Evolutionary conservation across 1,140 invertebrate genomes (phyloP), one percentile per base, ranked within the genome.

Genomic region (Plutomurus gul): DNA sequence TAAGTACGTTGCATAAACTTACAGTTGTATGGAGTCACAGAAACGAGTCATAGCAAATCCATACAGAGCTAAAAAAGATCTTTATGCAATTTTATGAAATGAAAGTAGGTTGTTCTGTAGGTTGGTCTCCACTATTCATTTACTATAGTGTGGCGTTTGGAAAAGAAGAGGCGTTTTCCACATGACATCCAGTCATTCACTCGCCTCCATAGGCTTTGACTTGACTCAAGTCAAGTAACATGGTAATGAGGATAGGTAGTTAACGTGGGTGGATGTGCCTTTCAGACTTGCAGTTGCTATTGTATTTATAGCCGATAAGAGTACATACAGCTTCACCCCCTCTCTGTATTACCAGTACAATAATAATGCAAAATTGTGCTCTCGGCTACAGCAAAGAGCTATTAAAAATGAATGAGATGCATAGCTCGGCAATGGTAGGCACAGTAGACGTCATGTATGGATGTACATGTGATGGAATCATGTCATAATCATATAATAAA

Each of bases 191-290:
- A 72, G 56, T 65, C 72, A 47, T 22, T 65, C 56, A 39, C 75
- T 43, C 40, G 22, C 46, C 49, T 56, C 75, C 39, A 73, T 65
- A 65, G 56, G 36, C 56, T 65, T 65, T 30, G 27, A 65, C 25
- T 65, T 65, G 51, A 71, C 76, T 77, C 16, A 47, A 65, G 43
- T 78, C 77, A 65, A 79, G 65, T 79, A 37, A 74, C 33, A 79
- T 79, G 71, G 77, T 79, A 79, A 79, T 79, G 77, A 79, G 77
- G 47, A 79, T 60, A 79, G 77, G 71, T 75, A 79, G 76, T 77
- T 77, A 77, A 77, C 71, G 43, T 56, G 43, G 71, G 77, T 75
- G 71, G 77, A 65, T 78, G 77, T 51, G 36, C 51, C 18, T 37
- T 56, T 25, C 46, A 51, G 22, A 47, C n/a, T n/a, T 75, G 43